Conservation (phyloP, 2,113 vertebrate genomes). For the Chaetodon auriga region DNA sequence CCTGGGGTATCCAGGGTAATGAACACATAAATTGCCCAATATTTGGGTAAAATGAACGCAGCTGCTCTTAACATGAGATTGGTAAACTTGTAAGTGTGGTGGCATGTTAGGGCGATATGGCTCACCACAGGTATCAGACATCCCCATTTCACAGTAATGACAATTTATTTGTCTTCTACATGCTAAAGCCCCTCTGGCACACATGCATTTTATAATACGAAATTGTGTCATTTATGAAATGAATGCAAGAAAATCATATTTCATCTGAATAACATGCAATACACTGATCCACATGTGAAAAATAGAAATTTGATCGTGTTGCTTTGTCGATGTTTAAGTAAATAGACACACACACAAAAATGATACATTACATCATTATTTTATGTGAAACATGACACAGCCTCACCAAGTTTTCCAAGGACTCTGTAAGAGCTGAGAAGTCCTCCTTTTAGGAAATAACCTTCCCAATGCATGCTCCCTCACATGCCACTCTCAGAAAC, state of each 20-base stretch:
- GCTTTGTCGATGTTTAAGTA: not conserved
- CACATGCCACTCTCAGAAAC: conserved; percentile 51
- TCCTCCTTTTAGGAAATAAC: conserved; percentile 25
- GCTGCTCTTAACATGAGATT: conserved; percentile 29
- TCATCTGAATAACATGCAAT: not conserved
- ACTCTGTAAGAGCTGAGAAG: conserved; percentile 16
- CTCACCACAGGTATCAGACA: not conserved
- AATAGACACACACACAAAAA: too few relatives aligned
- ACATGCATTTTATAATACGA: accelerated
- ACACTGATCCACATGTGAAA: not conserved
- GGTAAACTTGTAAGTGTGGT: not conserved
- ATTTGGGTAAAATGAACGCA: conserved; percentile 59
- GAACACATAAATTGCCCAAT: conserved; percentile 66
- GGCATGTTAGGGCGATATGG: not conserved
- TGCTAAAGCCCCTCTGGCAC: not conserved
- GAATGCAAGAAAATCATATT: not conserved
- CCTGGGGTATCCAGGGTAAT: conserved; percentile 58
- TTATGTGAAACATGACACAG: not conserved
- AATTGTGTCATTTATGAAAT: not conserved
- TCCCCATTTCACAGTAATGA: not conserved
- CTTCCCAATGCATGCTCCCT: conserved; percentile 30
- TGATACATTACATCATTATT: too few relatives aligned
- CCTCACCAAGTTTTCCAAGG: conserved; percentile 4
- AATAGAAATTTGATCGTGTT: not conserved
- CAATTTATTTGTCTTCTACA: not conserved